Percentiles rank a stretch among this genome's conserved stretches.
These are phyloP conservation scores for Xiphophorus couchianus DNA, from an alignment of 2,113 vertebrate genomes.

Conservation along the genomic window DNA sequence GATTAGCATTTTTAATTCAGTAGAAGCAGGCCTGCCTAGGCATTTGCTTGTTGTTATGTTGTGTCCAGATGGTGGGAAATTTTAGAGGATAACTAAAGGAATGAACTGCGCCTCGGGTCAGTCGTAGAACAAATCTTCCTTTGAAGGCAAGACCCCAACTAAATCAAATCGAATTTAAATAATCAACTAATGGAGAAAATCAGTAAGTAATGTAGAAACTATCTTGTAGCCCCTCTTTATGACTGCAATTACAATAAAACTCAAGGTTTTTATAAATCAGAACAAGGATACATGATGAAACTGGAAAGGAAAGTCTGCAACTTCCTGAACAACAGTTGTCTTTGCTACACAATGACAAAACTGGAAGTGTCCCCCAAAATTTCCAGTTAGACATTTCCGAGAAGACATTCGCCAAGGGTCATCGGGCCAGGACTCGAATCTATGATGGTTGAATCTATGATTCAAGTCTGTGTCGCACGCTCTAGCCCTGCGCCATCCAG, in stretches of 20 bases:
- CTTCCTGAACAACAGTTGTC: not conserved
- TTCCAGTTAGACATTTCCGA: not conserved
- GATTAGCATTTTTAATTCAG: conserved; percentile 2
- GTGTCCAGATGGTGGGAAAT: conserved; percentile 3
- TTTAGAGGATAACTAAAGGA: conserved; percentile 1
- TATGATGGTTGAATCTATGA: too few relatives aligned
- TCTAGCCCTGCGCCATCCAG: too few relatives aligned
- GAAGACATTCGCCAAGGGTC: too few relatives aligned
- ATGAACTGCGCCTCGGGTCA: not conserved
- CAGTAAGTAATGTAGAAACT: not conserved
- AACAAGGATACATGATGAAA: not conserved
- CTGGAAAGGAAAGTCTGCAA: too few relatives aligned
- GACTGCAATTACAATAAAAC: not conserved
- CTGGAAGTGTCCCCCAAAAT: too few relatives aligned
- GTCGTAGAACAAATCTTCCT: not conserved
- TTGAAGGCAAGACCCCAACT: not conserved
- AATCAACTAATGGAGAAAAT: not conserved
- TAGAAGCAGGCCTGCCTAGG: not conserved
- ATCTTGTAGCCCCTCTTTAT: not conserved
- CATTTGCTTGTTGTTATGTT: not conserved
- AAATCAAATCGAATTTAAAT: not conserved
- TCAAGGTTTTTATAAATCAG: not conserved
- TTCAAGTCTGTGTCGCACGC: too few relatives aligned
- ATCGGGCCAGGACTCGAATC: too few relatives aligned
- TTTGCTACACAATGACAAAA: not conserved